Conservation (phyloP, 92 coral and sea anemone genomes). For the Parazoanthus swiftii region DNA sequence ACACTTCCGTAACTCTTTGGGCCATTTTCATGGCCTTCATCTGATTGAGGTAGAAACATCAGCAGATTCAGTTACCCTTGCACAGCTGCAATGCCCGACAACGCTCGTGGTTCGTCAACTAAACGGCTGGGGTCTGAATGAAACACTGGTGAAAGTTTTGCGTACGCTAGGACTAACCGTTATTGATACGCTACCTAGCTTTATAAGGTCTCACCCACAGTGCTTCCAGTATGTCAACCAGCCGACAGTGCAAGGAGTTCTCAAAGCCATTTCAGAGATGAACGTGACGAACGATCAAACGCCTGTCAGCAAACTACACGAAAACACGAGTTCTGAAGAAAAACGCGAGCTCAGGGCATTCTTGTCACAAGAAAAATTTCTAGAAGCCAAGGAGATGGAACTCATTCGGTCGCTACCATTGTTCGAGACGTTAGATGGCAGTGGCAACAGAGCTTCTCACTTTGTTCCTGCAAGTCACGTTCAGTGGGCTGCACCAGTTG, state of each 20-base stretch:
- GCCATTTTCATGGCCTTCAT: slow-evolving; percentile 57
- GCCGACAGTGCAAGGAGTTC: slow-evolving; percentile 56
- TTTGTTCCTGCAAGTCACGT: slow-evolving; percentile 48
- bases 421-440: slow-evolving; percentile 54
- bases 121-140: slow-evolving; percentile 37
- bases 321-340: slow-evolving; percentile 30
- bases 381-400: slow-evolving; percentile 22
- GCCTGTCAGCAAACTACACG: slow-evolving; percentile 1
- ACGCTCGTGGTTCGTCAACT: slow-evolving; percentile 44
- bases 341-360: slow-evolving; percentile 52
- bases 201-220: slow-evolving; percentile 47
- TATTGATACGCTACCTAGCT: slow-evolving; percentile 52
- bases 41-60: slow-evolving; percentile 58
- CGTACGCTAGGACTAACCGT: slow-evolving; percentile 52
- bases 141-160: slow-evolving; percentile 28
- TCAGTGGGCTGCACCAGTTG: slow-evolving; percentile 43
- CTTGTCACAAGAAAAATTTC: slow-evolving; percentile 35
- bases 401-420: slow-evolving; percentile 48
- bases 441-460: slow-evolving; percentile 24
- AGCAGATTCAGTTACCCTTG: slow-evolving; percentile 32
- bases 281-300: not conserved
- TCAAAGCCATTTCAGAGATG: slow-evolving; percentile 45
- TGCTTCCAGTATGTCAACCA: slow-evolving; percentile 59
- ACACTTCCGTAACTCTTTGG: slow-evolving; percentile 52
- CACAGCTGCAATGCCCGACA: slow-evolving; percentile 55